Percentiles rank a stretch among this genome's conserved stretches.
Evolutionary conservation across 64 coral and sea anemone genomes (phyloP).

Genomic region (Stichodactyla mertensii): DNA sequence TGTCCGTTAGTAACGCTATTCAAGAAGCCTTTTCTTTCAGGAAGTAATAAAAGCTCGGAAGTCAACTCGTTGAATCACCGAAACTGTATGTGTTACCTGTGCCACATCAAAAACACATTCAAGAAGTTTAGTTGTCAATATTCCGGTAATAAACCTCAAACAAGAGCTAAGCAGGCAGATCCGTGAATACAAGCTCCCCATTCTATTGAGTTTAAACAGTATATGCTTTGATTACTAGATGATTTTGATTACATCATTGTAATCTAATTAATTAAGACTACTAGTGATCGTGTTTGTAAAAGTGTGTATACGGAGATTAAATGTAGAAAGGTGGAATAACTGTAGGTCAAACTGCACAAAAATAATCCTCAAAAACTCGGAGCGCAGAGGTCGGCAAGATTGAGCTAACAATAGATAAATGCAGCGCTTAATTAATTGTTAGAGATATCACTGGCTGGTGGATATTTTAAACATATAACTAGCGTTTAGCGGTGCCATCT

Average conservation of each 20-base stretch:
- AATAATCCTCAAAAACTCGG: not conserved
- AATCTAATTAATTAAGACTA: conserved; percentile 27
- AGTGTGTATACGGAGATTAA: not conserved
- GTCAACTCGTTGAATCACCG: conserved; percentile 7
- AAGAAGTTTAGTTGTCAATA: conserved; percentile 18
- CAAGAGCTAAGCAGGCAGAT: not conserved
- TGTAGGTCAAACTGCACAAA: not conserved
- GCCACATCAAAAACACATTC: not conserved
- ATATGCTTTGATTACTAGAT: conserved; percentile 29
- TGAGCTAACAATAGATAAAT: not conserved
- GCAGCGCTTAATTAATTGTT: not conserved
- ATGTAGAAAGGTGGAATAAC: not conserved
- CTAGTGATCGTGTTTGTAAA: not conserved
- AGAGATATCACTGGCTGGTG: not conserved
- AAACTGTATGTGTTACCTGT: not conserved
- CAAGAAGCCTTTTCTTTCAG: conserved; percentile 4
- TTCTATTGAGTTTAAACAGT: conserved; percentile 8
- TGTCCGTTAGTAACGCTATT: conserved; percentile 33
- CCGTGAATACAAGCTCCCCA: not conserved
- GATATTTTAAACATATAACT: conserved; percentile 1
- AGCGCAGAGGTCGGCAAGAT: not conserved
- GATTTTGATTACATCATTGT: conserved; percentile 33
- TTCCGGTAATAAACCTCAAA: conserved; percentile 23
- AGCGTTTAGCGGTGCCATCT: conserved; percentile 13
- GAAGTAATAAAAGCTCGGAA: conserved; percentile 31